Conservation (phyloP, 2,113 vertebrate species). For the Ailuropoda melanoleuca region DNA sequence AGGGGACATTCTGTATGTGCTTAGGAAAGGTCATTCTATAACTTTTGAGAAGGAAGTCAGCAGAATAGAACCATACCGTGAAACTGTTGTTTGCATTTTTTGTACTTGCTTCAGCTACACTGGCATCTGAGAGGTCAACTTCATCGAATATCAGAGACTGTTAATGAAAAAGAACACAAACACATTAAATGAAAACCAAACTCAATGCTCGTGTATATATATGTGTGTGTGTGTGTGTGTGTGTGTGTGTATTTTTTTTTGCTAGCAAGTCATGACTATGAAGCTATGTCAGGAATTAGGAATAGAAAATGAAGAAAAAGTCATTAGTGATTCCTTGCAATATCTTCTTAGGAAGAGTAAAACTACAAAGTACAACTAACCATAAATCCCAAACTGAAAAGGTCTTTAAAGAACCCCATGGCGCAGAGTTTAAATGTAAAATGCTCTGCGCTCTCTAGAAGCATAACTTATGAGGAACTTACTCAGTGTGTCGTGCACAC, state of each 20-base stretch:
- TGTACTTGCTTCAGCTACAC: constrained; percentile 98
- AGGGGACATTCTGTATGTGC: neutral
- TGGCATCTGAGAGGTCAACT: constrained; percentile 98
- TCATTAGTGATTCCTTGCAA: neutral
- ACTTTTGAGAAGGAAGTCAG: neutral
- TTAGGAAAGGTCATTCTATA: neutral
- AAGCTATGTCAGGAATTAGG: neutral
- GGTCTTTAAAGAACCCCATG: neutral
- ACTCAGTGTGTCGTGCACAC: no score
- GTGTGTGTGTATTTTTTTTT: neutral
- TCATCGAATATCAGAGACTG: constrained; percentile 99
- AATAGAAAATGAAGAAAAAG: constrained; percentile 27
- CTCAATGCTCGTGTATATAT: neutral
- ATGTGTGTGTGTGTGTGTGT: no score
- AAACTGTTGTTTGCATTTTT: constrained; percentile 99
- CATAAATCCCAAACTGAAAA: neutral
- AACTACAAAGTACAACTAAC: neutral
- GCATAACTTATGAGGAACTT: neutral
- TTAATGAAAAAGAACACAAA: constrained; percentile 78
- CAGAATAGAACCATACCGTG: constrained; percentile 89
- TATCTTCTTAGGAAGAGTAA: neutral
- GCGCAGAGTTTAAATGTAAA: neutral
- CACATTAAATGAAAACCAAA: constrained; percentile 54
- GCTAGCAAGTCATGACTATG: constrained; percentile 5
- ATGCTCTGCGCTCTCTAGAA: neutral